A percentile compares a stretch with the other conserved stretches of the same genome.
These are phyloP conservation scores for Trichomalopsis sarcophagae DNA, from an alignment of 1,140 invertebrate species.

Conservation along the genomic window DNA sequence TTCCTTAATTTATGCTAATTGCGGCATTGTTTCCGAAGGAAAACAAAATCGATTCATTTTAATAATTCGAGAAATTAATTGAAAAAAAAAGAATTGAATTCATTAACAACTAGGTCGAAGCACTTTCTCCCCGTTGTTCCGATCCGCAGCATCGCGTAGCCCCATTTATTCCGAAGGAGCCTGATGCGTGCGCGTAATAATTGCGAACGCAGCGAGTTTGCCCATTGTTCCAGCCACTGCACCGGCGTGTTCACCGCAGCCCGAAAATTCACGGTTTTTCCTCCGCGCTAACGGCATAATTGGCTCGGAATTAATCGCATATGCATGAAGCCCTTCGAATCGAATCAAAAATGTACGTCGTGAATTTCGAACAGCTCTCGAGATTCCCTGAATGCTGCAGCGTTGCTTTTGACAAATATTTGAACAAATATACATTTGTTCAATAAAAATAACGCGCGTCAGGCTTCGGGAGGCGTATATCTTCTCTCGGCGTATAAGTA, in stretches of 20 bases:
- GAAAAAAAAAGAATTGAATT: constrained; percentile 30
- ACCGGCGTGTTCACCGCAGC: too few species aligned
- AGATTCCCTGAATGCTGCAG: too few species aligned
- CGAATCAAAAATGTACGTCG: too few species aligned
- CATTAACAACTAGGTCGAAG: constrained; percentile 35
- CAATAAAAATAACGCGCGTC: too few species aligned
- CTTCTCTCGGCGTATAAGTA: too few species aligned
- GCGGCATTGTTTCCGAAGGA: constrained; percentile 6
- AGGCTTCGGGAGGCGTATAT: too few species aligned
- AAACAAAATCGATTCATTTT: constrained; percentile 12
- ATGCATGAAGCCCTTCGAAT: too few species aligned
- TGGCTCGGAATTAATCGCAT: too few species aligned
- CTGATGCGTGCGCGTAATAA: not conserved
- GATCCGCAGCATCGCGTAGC: constrained; percentile 8
- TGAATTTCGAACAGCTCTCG: too few species aligned
- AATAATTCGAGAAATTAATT: constrained; percentile 25
- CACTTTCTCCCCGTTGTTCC: constrained; percentile 51
- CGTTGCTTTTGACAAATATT: too few species aligned
- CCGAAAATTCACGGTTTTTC: not conserved
- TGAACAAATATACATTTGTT: too few species aligned
- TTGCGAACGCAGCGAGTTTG: not conserved
- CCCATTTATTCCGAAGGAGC: not conserved
- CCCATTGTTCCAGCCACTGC: not conserved
- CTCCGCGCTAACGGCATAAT: too few species aligned
- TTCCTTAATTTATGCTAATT: constrained; percentile 16